These are phyloP conservation scores for Phytoseiulus persimilis DNA, from an alignment of 2,888 invertebrate genomes.

Conservation along the genomic window DNA sequence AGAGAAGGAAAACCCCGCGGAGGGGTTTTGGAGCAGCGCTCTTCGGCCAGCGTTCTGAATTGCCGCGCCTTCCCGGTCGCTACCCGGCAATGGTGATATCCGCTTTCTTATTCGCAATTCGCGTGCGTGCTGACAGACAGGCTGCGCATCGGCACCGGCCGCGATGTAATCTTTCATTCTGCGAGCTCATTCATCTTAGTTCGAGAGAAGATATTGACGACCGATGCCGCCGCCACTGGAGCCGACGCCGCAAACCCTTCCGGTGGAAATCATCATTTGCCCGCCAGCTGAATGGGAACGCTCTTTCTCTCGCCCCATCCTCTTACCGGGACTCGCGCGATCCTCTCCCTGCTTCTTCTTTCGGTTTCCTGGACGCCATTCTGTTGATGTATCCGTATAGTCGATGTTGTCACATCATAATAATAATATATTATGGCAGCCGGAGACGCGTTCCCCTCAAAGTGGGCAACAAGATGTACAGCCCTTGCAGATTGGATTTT, in stretches of 20 bases:
- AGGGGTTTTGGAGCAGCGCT: not conserved
- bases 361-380: not conserved
- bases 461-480: not conserved
- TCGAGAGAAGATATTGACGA: conserved; percentile 27
- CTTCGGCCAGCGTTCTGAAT: not conserved
- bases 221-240: not conserved
- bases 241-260: not conserved
- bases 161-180: conserved; percentile 32
- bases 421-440: not conserved
- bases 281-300: not conserved
- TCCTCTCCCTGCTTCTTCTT: not conserved
- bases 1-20: not conserved
- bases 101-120: not conserved
- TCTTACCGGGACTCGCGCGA: not conserved
- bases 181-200: conserved; percentile 32
- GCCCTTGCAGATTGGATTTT: not conserved
- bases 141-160: not conserved
- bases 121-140: not conserved
- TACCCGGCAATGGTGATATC: not conserved
- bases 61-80: not conserved
- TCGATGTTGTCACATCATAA: not conserved
- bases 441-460: not conserved
- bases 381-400: not conserved
- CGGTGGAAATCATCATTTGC: not conserved
- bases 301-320: not conserved